Conservation (phyloP, 2,888 invertebrate species). For the Heliconius aoede region DNA sequence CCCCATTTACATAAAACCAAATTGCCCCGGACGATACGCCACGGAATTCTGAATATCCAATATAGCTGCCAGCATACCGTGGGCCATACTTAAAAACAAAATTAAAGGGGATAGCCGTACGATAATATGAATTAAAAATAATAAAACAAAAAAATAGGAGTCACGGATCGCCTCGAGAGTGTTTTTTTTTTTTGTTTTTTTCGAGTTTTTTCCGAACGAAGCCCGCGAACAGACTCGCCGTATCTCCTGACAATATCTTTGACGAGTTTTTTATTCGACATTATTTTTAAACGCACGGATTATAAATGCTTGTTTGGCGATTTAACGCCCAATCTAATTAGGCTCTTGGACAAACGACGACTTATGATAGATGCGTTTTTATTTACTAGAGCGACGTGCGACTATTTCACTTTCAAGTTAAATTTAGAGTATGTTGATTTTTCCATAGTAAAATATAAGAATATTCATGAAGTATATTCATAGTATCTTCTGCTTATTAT, state of each 20-base stretch:
- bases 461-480: background rate
- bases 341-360: conserved; percentile 62
- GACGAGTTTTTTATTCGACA: conserved; percentile 82
- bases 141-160: conserved; percentile 83
- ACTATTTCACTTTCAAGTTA: background rate
- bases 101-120: conserved; percentile 84
- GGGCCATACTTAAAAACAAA: conserved; percentile 84
- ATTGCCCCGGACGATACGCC: conserved; percentile 74
- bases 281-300: conserved; percentile 84
- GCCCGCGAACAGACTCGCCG: conserved; percentile 77
- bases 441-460: background rate
- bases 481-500: background rate
- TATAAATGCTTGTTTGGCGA: conserved; percentile 83
- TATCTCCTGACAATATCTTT: conserved; percentile 84
- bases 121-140: conserved; percentile 84
- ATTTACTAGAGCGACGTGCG: conserved; percentile 52
- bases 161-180: conserved; percentile 82
- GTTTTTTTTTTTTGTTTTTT: conserved; percentile 58
- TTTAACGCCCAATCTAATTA: conserved; percentile 84
- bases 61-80: conserved; percentile 81
- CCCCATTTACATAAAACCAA: conserved; percentile 79
- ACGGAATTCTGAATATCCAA: conserved; percentile 82
- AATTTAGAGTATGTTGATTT: background rate
- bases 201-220: conserved; percentile 71
- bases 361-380: conserved; percentile 61